Base-by-base conservation (phyloP, 2,113 vertebrate species). In the Tonatia bakeri region DNA sequence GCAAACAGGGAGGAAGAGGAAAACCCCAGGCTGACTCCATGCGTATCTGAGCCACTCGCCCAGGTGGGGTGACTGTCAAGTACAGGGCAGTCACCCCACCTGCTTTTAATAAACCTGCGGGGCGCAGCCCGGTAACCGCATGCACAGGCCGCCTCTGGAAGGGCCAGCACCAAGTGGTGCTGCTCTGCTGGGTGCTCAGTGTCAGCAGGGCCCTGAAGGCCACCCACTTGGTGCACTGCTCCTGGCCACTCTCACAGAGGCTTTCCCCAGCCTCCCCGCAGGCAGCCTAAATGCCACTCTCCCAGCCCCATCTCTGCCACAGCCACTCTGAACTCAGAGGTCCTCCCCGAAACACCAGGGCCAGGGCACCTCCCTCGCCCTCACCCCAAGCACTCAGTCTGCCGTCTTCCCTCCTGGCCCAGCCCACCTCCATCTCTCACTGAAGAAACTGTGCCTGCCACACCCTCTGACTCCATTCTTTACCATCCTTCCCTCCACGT, bases 1-100 rank as follows among this genome's bases (percentile, higher is more conserved):
- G 86, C 97, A 97, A 97, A 95, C 2, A 95, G 22, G 31, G 64
- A 76, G 72, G 84, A 94, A 97, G 76, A 91, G 94, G 92, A 89
- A 67, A 92, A 94, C 67, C 61, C 50, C 28, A 31, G 79, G 82
- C 91, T 65, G 59, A 61, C 82, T 93, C 85, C 87, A 45, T 0
- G 0, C 19, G 13, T 6, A 26, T 24, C 79, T 87, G 83, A 94
- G 95, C 92, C 95, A 93, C 73, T 52, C 33, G 11, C 26, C 65
- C 82, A 77, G 50, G 52, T 0, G 1, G 59, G 59, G 59, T 61
- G 59, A 61, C 59, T 28, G 36, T 28, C 45, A 67, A 52, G 69
- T n/a, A 7, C 0, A 9, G 36, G 7, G 61, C 84, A 12, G 11
- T 77, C 77, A 36, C 61, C 93, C 64, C 77, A 82, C 91, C 87